phyloP scores from a whole-genome alignment of 1,140 invertebrate species.

The Neoseiulus cucumeris region DNA sequence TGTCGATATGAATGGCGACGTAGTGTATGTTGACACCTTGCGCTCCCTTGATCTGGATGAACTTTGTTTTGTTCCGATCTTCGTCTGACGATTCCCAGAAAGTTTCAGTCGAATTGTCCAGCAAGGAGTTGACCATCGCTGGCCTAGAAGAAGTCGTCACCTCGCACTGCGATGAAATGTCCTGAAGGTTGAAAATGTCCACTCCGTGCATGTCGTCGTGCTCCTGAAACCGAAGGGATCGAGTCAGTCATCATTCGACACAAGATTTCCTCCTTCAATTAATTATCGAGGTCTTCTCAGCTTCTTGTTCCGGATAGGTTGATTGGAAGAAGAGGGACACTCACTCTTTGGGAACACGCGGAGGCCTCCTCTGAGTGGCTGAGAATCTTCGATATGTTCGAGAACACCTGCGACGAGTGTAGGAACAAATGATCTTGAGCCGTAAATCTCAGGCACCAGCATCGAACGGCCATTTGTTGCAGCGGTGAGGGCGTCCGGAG shows the following conservation, averaged over 20 bases:
- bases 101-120: conserved; percentile 84
- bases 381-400: conserved; percentile 85
- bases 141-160: conserved; percentile 74
- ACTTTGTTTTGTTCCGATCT: conserved; percentile 69
- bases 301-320: too few relatives aligned
- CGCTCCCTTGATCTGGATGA: conserved; percentile 26
- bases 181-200: conserved; percentile 30
- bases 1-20: conserved; percentile 22
- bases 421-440: conserved; percentile 73
- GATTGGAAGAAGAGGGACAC: too few relatives aligned
- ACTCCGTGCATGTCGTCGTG: conserved; percentile 1
- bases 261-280: too few relatives aligned
- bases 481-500: conserved; percentile 63
- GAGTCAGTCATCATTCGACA: too few relatives aligned
- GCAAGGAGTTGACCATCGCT: conserved; percentile 76
- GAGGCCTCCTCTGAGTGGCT: conserved; percentile 66
- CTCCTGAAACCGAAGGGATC: not conserved
- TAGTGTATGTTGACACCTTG: conserved; percentile 15
- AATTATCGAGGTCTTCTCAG: too few relatives aligned
- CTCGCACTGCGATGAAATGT: conserved; percentile 51
- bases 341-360: not conserved
- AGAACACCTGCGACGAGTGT: conserved; percentile 80
- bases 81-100: conserved; percentile 99
- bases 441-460: conserved; percentile 74
- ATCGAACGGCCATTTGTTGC: conserved; percentile 74